Evolutionary conservation across 2,888 invertebrate species (phyloP).

Genomic region (Nephrotoma flavescens): DNA sequence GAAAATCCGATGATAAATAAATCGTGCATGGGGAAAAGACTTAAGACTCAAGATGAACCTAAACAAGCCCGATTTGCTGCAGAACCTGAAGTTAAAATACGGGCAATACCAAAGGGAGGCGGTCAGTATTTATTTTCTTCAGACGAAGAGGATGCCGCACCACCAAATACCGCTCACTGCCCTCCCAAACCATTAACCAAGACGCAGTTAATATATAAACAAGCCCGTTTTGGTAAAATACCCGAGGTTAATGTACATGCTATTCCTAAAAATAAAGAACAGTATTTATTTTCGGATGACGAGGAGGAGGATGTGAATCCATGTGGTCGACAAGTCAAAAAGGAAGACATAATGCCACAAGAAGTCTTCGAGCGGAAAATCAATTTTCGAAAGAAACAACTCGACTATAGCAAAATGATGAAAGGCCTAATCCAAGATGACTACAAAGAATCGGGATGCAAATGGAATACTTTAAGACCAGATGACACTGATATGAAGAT

Average conservation of each 20-base stretch:
- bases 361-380: neutral
- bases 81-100: neutral
- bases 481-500: neutral
- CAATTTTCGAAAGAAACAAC: neutral
- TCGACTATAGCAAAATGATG: neutral
- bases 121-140: neutral
- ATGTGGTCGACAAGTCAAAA: no score
- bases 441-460: neutral
- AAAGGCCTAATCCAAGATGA: neutral
- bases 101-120: neutral
- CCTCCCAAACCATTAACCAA: no score
- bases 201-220: no score
- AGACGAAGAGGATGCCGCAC: neutral
- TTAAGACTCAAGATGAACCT: no score
- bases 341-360: neutral
- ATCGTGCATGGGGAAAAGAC: no score
- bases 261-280: no score
- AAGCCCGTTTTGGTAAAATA: no score
- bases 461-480: neutral
- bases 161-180: no score
- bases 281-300: no score
- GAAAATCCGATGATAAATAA: neutral
- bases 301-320: neutral
- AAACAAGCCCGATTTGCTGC: neutral
- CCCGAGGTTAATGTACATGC: no score